phyloP scores from a whole-genome alignment of 2,888 invertebrate genomes.

The Hedychridium roseum region DNA sequence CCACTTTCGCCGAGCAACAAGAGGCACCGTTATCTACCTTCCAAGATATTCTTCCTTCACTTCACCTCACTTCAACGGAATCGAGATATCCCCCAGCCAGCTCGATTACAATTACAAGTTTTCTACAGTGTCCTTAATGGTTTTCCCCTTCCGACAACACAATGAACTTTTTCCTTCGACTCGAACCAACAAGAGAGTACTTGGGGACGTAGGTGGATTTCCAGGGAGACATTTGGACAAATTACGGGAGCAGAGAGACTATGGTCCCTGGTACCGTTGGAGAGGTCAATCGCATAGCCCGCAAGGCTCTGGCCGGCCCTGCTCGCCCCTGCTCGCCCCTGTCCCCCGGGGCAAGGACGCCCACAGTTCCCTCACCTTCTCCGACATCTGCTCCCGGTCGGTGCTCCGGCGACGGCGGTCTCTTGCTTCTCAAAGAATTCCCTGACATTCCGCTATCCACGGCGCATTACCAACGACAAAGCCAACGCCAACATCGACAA shows the following conservation, averaged over 20 bases:
- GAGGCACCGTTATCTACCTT: too few relatives aligned
- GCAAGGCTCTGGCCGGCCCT: slow-evolving; percentile 8
- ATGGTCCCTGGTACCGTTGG: slow-evolving; percentile 20
- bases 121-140: too few relatives aligned
- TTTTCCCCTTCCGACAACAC: too few relatives aligned
- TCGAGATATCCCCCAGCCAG: too few relatives aligned
- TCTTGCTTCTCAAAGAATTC: slow-evolving; percentile 35
- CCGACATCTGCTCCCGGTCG: slow-evolving; percentile 36
- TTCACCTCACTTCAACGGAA: too few relatives aligned
- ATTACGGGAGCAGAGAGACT: slow-evolving; percentile 4
- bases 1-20: too few relatives aligned
- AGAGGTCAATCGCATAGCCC: slow-evolving; percentile 36
- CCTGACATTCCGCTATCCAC: slow-evolving; percentile 42
- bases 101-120: too few relatives aligned
- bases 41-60: too few relatives aligned
- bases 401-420: background rate
- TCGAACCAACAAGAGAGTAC: too few relatives aligned
- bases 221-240: slow-evolving; percentile 3
- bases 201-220: too few relatives aligned
- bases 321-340: slow-evolving; percentile 34
- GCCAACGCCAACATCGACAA: slow-evolving; percentile 39
- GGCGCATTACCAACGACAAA: slow-evolving; percentile 33
- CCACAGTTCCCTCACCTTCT: slow-evolving; percentile 50
- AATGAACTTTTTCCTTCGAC: too few relatives aligned
- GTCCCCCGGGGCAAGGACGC: slow-evolving; percentile 56